Conservation (phyloP, 2,113 vertebrate genomes). For the Probosciger aterrimus region DNA sequence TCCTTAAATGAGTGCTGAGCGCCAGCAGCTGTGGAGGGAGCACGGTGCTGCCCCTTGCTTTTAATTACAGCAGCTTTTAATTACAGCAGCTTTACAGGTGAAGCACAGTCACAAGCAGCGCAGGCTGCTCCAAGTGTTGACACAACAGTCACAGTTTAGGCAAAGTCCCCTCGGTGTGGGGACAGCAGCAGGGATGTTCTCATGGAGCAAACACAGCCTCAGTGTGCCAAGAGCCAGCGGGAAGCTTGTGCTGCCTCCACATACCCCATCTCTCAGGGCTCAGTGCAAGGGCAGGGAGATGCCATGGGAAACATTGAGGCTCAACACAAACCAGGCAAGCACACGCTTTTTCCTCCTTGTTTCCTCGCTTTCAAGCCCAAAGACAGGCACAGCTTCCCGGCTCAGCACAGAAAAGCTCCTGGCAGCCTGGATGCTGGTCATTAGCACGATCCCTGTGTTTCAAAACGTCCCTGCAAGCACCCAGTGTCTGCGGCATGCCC, state of each 20-base stretch:
- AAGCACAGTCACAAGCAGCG: background rate
- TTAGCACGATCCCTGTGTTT: accelerated
- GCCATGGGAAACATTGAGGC: background rate
- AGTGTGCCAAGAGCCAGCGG: background rate
- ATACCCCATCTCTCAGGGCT: background rate
- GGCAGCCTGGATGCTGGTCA: background rate
- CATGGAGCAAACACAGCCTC: background rate
- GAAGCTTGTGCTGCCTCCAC: background rate
- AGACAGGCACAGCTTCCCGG: background rate
- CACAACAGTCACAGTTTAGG: background rate
- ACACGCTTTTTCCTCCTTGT: background rate
- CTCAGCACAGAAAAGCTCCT: background rate
- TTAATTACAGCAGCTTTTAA: background rate
- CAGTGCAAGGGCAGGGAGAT: background rate
- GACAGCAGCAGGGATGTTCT: slow-evolving; percentile 4
- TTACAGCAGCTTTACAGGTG: background rate
- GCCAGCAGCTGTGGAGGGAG: background rate
- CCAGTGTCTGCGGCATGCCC: background rate
- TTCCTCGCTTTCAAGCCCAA: background rate
- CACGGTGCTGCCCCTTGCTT: background rate
- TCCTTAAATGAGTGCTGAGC: background rate
- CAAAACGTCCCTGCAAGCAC: background rate
- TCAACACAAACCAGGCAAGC: background rate
- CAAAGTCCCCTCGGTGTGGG: background rate
- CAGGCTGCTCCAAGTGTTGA: background rate